Evolutionary conservation across 2,797 vertebrate species (phyloP).

Genomic region (Vipera ursinii): DNA sequence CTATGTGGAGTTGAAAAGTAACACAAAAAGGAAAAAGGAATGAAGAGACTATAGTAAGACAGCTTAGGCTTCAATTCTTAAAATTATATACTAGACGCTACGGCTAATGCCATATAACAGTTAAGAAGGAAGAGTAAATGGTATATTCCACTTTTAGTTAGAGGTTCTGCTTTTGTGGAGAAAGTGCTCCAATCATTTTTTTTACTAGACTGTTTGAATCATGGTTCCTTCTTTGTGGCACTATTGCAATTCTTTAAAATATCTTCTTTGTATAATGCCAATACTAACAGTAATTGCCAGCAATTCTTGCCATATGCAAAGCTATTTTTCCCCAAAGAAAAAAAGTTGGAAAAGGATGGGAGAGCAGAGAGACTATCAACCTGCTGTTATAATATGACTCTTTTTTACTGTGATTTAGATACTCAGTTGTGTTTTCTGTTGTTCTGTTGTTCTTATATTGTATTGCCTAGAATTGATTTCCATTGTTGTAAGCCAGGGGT

Average conservation of each 20-base stretch:
- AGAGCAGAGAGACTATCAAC: background rate
- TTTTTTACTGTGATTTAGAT: background rate
- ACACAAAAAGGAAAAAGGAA: background rate
- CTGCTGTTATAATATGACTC: background rate
- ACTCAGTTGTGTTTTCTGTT: background rate
- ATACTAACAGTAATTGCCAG: background rate
- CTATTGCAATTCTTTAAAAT: background rate
- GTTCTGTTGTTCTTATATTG: background rate
- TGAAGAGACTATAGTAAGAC: too few species aligned
- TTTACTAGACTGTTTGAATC: background rate
- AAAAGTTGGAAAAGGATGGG: background rate
- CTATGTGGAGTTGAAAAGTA: background rate
- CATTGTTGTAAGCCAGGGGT: too few species aligned
- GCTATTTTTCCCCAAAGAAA: background rate
- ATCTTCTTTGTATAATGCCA: background rate
- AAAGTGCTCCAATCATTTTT: background rate
- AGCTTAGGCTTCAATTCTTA: background rate
- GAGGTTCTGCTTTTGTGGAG: background rate
- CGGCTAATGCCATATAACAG: background rate
- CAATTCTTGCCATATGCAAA: background rate
- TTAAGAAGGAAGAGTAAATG: background rate
- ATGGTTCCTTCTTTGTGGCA: background rate
- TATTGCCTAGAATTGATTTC: too few species aligned
- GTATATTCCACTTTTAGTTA: background rate
- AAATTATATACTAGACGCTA: background rate